phyloP scores from a whole-genome alignment of 2,113 vertebrate genomes.

The Alexandromys fortis region DNA sequence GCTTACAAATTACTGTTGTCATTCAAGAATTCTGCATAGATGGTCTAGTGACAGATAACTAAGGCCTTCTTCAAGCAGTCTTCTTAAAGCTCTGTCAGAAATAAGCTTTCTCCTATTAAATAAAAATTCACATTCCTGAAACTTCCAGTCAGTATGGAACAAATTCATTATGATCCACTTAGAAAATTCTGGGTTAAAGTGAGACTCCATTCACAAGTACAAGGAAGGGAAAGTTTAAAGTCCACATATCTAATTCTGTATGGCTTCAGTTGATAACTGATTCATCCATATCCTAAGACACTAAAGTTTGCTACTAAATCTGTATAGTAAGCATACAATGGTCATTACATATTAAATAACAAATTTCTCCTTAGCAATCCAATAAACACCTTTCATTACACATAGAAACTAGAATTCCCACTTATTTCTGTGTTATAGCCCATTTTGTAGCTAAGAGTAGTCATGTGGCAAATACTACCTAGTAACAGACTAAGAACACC shows the following conservation, averaged over 20 bases:
- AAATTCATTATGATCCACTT: neutral
- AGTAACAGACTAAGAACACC: neutral
- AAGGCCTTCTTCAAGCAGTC: neutral
- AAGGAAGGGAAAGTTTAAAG: neutral
- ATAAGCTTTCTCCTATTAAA: neutral
- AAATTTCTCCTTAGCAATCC: neutral
- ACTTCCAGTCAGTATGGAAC: neutral
- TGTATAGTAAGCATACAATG: neutral
- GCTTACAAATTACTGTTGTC: neutral
- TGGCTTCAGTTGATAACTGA: neutral
- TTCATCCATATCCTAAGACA: neutral
- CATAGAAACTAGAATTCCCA: neutral
- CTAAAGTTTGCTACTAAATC: neutral
- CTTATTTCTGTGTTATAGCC: neutral
- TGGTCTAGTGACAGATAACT: neutral
- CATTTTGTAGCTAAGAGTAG: neutral
- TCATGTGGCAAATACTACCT: neutral
- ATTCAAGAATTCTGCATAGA: constrained; percentile 27
- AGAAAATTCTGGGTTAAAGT: neutral
- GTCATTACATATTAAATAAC: neutral
- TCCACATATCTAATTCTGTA: neutral
- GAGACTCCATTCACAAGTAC: neutral
- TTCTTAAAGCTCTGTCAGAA: neutral
- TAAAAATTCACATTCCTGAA: neutral
- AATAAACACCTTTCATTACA: neutral